phyloP scores from a whole-genome alignment of 2,797 vertebrate genomes.

The Neopelma chrysocephalum region DNA sequence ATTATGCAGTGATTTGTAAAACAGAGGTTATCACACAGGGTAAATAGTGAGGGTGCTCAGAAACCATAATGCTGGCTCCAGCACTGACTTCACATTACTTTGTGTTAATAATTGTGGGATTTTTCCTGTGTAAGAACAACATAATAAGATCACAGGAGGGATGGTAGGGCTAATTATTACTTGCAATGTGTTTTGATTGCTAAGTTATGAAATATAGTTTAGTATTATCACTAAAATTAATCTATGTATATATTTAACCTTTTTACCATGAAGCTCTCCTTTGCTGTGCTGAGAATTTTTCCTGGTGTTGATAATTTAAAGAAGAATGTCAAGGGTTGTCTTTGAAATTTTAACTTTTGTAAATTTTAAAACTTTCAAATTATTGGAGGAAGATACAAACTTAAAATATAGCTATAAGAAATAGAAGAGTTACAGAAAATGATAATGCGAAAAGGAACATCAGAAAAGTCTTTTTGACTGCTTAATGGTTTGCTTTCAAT shows the following conservation, averaged over 20 bases:
- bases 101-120: not conserved
- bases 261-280: not conserved
- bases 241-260: not conserved
- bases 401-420: not conserved
- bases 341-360: not conserved
- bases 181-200: not conserved
- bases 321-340: not conserved
- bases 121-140: not conserved
- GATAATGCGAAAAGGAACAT: not conserved
- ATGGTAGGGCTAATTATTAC: not conserved
- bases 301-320: not conserved
- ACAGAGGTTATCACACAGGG: rapidly evolving
- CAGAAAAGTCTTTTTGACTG: not conserved
- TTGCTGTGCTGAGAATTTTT: not conserved
- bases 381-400: not conserved
- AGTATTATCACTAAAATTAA: not conserved
- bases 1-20: not conserved
- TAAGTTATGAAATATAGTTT: not conserved
- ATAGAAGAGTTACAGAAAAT: not conserved
- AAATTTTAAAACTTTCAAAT: not conserved
- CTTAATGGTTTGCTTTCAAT: not conserved
- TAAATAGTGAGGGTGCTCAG: not conserved
- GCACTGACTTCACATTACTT: not conserved
- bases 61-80: not conserved
- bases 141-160: not conserved